Evolutionary conservation across 2,797 vertebrate genomes (phyloP).

Genomic region (Alosa sapidissima): DNA sequence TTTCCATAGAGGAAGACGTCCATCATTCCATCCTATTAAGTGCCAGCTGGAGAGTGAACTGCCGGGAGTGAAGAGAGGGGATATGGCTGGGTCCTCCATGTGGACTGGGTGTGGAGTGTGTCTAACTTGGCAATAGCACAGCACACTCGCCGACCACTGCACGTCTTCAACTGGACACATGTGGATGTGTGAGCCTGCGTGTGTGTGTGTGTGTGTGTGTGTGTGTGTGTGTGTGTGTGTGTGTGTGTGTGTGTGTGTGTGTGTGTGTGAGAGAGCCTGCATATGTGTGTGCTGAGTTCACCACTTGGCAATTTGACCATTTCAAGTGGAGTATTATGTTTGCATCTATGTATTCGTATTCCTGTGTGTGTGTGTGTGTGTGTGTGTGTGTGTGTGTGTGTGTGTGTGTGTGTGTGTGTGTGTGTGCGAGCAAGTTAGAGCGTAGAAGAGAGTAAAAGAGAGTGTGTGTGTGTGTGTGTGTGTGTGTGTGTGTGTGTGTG

Average conservation of each 20-base stretch:
- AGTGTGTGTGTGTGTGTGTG: too few relatives aligned
- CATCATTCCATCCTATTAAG: neutral
- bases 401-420: neutral
- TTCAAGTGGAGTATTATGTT: neutral
- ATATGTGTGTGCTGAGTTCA: neutral
- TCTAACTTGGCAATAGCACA: constrained; percentile 1
- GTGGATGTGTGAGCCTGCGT: neutral
- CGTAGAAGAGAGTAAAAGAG: too few relatives aligned
- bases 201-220: neutral
- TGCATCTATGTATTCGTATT: neutral
- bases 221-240: neutral
- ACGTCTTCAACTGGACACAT: neutral
- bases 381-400: neutral
- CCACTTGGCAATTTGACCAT: neutral
- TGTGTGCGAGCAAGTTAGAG: neutral
- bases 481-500: neutral
- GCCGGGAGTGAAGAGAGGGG: neutral
- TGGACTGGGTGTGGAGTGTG: constrained; percentile 22
- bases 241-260: neutral
- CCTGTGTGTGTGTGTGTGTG: neutral
- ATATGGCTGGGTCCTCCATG: neutral
- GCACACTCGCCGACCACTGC: neutral
- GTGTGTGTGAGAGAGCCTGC: neutral
- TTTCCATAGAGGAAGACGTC: constrained; percentile 13
- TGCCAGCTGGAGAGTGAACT: neutral